Evolutionary conservation across 1,140 invertebrate species (phyloP).

Genomic region (Olivierus martensii): DNA sequence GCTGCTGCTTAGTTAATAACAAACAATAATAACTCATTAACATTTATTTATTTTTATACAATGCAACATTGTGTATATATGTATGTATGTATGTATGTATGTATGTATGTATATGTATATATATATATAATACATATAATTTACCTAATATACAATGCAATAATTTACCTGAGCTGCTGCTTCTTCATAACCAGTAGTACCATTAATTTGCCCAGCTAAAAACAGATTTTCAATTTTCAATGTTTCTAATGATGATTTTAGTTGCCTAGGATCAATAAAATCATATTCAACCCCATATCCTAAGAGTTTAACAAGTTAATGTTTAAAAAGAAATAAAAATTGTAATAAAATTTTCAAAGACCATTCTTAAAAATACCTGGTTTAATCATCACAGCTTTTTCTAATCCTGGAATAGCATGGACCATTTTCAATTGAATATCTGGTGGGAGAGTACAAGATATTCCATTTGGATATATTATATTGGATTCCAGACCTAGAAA

Average conservation of each 20-base stretch:
- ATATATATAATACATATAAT: too few species aligned
- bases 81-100: too few species aligned
- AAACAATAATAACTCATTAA: too few species aligned
- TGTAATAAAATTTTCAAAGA: not conserved
- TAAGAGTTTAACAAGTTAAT: constrained; percentile 17
- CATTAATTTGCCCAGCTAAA: constrained; percentile 90
- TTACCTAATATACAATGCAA: constrained; percentile 2
- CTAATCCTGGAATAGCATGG: constrained; percentile 54
- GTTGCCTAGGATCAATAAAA: constrained; percentile 74
- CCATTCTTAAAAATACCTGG: constrained; percentile 52
- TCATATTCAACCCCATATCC: constrained; percentile 89
- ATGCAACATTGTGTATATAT: too few species aligned
- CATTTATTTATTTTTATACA: too few species aligned
- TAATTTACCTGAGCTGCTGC: constrained; percentile 59
- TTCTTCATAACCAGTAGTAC: constrained; percentile 93
- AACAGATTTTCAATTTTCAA: constrained; percentile 56
- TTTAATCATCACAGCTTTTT: constrained; percentile 53
- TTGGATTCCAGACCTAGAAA: constrained; percentile 46
- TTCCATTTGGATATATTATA: constrained; percentile 75
- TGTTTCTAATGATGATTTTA: constrained; percentile 66
- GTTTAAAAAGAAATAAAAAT: too few species aligned
- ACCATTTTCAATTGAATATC: constrained; percentile 64
- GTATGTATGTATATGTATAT: too few species aligned
- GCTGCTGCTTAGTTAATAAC: constrained; percentile 88
- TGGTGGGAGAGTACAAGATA: constrained; percentile 73